Evolutionary conservation across 2,888 invertebrate genomes (phyloP).

Genomic region (Stictocephala bisonia): DNA sequence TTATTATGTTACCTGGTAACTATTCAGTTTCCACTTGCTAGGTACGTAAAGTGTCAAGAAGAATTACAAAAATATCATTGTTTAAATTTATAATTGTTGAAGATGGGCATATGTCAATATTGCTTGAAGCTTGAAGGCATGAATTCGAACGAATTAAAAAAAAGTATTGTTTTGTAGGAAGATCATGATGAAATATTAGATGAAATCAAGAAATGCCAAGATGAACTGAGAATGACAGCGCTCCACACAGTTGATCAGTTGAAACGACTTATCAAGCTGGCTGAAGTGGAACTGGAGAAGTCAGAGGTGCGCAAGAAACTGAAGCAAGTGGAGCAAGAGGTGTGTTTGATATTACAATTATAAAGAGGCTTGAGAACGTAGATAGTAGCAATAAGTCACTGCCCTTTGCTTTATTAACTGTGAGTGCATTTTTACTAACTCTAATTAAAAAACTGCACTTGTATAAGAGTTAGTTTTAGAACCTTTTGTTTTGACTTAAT

Average conservation of each 20-base stretch:
- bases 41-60: too few species aligned
- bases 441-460: too few species aligned
- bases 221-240: conserved; percentile 80
- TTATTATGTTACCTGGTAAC: too few species aligned
- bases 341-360: conserved; percentile 58
- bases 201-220: conserved; percentile 89
- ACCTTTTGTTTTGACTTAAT: too few species aligned
- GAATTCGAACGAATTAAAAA: neutral
- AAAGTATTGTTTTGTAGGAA: conserved; percentile 59
- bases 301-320: conserved; percentile 83
- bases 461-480: too few species aligned
- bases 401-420: too few species aligned
- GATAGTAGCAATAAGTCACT: too few species aligned
- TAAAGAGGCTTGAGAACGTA: too few species aligned
- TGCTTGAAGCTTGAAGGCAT: neutral
- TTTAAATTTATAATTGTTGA: too few species aligned
- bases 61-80: too few species aligned
- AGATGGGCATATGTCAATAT: conserved; percentile 63
- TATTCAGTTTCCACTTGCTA: too few species aligned
- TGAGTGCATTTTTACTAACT: too few species aligned
- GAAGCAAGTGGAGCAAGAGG: conserved; percentile 77
- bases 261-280: conserved; percentile 74
- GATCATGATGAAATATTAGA: conserved; percentile 88
- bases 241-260: conserved; percentile 84
- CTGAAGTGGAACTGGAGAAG: conserved; percentile 82